A percentile compares a stretch with the other conserved stretches of the same genome.
Conservation (phyloP, 2,113 vertebrate genomes). For the Alethe diademata region DNA sequence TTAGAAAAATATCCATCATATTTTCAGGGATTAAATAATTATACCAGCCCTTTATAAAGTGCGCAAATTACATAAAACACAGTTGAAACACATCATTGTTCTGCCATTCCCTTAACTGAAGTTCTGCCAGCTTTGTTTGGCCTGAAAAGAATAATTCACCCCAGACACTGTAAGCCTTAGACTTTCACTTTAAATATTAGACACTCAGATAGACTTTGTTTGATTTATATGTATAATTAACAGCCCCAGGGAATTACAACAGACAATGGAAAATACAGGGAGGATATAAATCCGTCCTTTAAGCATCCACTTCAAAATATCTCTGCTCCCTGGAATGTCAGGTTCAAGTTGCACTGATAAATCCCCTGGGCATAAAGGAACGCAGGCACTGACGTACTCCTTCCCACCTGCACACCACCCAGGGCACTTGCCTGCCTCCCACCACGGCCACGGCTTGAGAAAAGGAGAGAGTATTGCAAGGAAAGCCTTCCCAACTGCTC, state of each 20-base stretch:
- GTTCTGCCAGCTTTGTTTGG: conserved; percentile 54
- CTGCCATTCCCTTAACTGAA: conserved; percentile 30
- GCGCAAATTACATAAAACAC: conserved; percentile 27
- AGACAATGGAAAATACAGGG: conserved; percentile 39
- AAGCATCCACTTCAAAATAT: conserved; percentile 38
- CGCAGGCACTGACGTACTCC: not conserved
- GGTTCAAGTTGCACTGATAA: conserved; percentile 17
- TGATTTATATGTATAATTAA: conserved; percentile 54
- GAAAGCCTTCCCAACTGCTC: not conserved
- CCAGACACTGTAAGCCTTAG: conserved; percentile 12
- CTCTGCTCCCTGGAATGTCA: conserved; percentile 16
- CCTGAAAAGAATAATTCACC: conserved; percentile 32
- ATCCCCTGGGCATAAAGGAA: not conserved
- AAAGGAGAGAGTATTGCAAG: not conserved
- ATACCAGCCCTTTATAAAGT: conserved; percentile 4
- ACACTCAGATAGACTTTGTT: conserved; percentile 21
- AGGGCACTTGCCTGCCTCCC: not conserved
- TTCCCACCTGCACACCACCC: not conserved
- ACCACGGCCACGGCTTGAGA: not conserved
- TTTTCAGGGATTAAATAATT: conserved; percentile 30
- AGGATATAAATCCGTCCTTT: conserved; percentile 30
- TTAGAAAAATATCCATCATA: conserved; percentile 11
- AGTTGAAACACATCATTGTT: conserved; percentile 42
- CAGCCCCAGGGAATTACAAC: conserved; percentile 16
- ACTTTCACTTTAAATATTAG: conserved; percentile 64